Conservation (phyloP, 2,888 invertebrate genomes). For the Chymomyza amoena region DNA sequence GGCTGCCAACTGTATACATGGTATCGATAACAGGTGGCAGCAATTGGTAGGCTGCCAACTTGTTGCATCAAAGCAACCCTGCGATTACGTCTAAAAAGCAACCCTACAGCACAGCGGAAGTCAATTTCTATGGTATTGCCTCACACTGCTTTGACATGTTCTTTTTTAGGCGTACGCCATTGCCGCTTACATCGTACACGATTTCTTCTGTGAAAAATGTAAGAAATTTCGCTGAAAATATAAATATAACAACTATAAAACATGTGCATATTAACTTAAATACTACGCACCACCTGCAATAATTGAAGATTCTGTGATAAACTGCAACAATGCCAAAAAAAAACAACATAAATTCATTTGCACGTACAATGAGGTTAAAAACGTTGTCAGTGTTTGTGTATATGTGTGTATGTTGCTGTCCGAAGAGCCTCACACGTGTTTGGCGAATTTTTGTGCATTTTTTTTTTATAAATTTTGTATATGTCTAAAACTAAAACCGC, state of each 20-base stretch:
- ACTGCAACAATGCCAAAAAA: constrained; percentile 13
- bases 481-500: constrained; percentile 33
- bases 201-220: constrained; percentile 75
- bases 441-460: constrained; percentile 2
- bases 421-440: constrained; percentile 52
- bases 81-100: constrained; percentile 30
- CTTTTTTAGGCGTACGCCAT: constrained; percentile 79
- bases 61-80: constrained; percentile 32
- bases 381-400: constrained; percentile 28
- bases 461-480: not conserved
- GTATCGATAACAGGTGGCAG: constrained; percentile 1
- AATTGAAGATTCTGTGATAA: constrained; percentile 34
- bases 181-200: constrained; percentile 76
- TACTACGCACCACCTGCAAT: constrained; percentile 12
- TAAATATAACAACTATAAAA: constrained; percentile 34
- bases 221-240: constrained; percentile 63
- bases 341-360: constrained; percentile 10
- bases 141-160: constrained; percentile 72
- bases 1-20: not conserved
- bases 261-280: constrained; percentile 18
- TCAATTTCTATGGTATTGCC: constrained; percentile 42
- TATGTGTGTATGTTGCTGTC: constrained; percentile 31
- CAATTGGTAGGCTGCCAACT: constrained; percentile 2
- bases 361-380: constrained; percentile 58
- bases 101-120: constrained; percentile 50